Percentiles rank a stretch among this genome's conserved stretches.
Evolutionary conservation across 2,797 vertebrate genomes (phyloP).

Genomic region (Sebastes dallii): DNA sequence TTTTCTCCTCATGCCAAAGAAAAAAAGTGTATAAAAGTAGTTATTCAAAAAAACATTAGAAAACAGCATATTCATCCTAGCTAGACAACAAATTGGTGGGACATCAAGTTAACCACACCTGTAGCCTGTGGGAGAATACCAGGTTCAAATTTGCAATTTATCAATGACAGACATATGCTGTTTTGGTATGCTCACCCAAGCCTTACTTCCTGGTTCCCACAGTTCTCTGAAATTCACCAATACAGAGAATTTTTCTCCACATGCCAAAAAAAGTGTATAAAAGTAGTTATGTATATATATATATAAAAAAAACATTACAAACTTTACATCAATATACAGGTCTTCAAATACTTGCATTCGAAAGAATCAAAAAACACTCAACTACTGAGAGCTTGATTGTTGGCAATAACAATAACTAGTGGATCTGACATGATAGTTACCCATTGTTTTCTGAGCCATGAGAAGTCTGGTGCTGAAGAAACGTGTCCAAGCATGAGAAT

Average conservation of each 20-base stretch:
- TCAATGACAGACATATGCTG: background rate
- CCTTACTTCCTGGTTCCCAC: background rate
- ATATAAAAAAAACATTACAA: slow-evolving; percentile 15
- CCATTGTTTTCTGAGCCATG: slow-evolving; percentile 72
- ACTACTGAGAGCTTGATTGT: slow-evolving; percentile 14
- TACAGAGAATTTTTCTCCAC: background rate
- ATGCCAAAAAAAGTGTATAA: background rate
- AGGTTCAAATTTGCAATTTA: slow-evolving; percentile 13
- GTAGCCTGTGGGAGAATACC: background rate
- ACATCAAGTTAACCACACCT: background rate
- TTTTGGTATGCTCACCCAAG: background rate
- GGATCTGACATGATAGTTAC: slow-evolving; percentile 39
- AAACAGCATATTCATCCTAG: slow-evolving; percentile 2
- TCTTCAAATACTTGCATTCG: slow-evolving; percentile 15
- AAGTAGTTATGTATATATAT: slow-evolving; percentile 1
- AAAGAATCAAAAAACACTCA: slow-evolving; percentile 1
- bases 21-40: slow-evolving; percentile 6
- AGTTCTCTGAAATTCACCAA: background rate
- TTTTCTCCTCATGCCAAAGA: background rate
- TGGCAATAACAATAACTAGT: slow-evolving; percentile 14
- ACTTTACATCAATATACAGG: slow-evolving; percentile 4
- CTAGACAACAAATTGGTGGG: background rate
- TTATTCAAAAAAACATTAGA: background rate
- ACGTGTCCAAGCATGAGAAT: slow-evolving; percentile 77
- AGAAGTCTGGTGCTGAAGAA: slow-evolving; percentile 81